phyloP scores from a whole-genome alignment of 2,113 vertebrate species.

The Oryzias curvinotus region DNA sequence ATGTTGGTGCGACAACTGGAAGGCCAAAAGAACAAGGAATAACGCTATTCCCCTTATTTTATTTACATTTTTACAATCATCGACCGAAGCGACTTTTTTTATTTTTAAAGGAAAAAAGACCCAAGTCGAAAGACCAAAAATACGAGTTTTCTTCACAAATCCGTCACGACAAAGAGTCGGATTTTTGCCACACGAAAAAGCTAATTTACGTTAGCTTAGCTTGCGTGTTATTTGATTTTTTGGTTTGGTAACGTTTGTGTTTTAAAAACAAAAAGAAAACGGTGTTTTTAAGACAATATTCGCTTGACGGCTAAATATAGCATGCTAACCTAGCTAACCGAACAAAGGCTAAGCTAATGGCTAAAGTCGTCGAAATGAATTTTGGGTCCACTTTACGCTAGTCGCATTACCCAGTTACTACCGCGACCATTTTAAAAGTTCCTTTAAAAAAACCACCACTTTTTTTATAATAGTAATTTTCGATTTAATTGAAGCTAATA shows the following conservation, averaged over 20 bases:
- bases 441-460: no score
- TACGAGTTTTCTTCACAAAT: slow-evolving; percentile 24
- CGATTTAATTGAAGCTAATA: not conserved
- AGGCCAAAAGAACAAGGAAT: slow-evolving; percentile 70
- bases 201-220: slow-evolving; percentile 18
- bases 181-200: not conserved
- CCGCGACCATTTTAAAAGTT: not conserved
- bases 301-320: slow-evolving; percentile 40
- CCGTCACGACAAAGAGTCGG: slow-evolving; percentile 16
- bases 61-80: slow-evolving; percentile 46
- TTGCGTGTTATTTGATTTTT: not conserved
- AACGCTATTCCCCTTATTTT: slow-evolving; percentile 60
- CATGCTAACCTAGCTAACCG: not conserved
- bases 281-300: slow-evolving; percentile 28
- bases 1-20: slow-evolving; percentile 81
- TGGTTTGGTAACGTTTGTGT: not conserved
- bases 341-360: slow-evolving; percentile 43
- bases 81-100: slow-evolving; percentile 38
- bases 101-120: slow-evolving; percentile 28
- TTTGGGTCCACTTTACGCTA: not conserved
- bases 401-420: no score
- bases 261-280: not conserved
- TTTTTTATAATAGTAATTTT: accelerated
- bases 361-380: slow-evolving; percentile 13
- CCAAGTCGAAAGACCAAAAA: slow-evolving; percentile 36